Evolutionary conservation across 1,140 invertebrate species (phyloP).

Genomic region (Drosophila kikkawai): DNA sequence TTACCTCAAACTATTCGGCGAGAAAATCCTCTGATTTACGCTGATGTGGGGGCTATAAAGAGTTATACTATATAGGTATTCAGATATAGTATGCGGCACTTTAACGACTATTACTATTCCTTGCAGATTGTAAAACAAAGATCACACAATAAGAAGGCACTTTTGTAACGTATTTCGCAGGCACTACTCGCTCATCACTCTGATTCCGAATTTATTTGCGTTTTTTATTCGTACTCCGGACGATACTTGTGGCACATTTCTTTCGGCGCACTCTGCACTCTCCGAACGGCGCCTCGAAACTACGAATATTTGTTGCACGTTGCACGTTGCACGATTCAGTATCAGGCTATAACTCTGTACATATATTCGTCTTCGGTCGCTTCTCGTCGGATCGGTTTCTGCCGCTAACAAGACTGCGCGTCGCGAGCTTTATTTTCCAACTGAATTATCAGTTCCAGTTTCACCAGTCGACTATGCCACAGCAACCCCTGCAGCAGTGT

Average conservation of each 20-base stretch:
- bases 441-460: constrained; percentile 28
- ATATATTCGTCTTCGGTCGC: constrained; percentile 59
- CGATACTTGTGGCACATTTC: constrained; percentile 66
- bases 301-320: constrained; percentile 52
- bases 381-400: constrained; percentile 29
- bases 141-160: constrained; percentile 50
- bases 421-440: constrained; percentile 73
- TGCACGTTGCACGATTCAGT: constrained; percentile 40
- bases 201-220: constrained; percentile 36
- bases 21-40: constrained; percentile 53
- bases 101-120: constrained; percentile 36
- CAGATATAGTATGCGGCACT: constrained; percentile 19
- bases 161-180: constrained; percentile 39
- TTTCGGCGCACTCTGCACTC: constrained; percentile 22
- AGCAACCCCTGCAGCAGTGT: neutral
- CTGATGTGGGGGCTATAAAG: constrained; percentile 50
- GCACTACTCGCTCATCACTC: constrained; percentile 53
- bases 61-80: constrained; percentile 24
- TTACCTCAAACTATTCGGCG: constrained; percentile 55
- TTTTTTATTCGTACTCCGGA: constrained; percentile 24
- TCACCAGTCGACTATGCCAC: too few species aligned
- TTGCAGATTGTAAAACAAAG: constrained; percentile 41
- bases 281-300: constrained; percentile 41
- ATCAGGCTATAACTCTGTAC: constrained; percentile 11
- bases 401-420: constrained; percentile 78